These are phyloP conservation scores for Scylla paramamosain DNA, from an alignment of 1,140 invertebrate species.

Conservation along the genomic window DNA sequence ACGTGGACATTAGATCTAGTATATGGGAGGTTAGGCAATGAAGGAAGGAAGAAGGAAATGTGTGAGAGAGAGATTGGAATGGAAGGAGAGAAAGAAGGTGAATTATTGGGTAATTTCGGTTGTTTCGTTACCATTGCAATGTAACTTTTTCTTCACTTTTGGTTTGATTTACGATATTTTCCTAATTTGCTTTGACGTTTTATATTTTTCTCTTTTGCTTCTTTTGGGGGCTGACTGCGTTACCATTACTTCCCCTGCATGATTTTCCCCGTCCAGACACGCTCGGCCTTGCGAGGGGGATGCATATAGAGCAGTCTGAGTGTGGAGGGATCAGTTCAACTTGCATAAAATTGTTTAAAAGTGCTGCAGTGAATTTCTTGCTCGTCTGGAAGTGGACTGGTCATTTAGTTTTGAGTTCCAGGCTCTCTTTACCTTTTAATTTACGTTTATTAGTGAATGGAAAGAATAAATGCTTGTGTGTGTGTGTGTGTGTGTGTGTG, in stretches of 20 bases:
- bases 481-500: constrained; percentile 1
- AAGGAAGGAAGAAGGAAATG: not conserved
- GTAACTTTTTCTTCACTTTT: not conserved
- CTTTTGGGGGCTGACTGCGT: not conserved
- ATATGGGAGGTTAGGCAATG: too few species aligned
- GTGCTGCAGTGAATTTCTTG: not conserved
- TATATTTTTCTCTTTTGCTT: not conserved
- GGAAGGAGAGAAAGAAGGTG: not conserved
- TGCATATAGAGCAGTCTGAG: not conserved
- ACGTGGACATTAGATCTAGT: too few species aligned
- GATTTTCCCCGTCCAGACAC: not conserved
- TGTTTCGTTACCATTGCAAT: not conserved
- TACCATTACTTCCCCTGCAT: not conserved
- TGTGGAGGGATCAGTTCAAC: not conserved
- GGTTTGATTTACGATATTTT: not conserved
- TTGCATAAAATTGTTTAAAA: too few species aligned
- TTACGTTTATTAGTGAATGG: not conserved
- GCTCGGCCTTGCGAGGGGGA: not conserved
- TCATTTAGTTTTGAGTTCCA: not conserved
- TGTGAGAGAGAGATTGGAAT: not conserved
- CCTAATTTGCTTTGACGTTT: not conserved
- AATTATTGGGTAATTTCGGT: too few species aligned
- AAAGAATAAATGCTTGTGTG: not conserved
- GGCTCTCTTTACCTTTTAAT: not conserved
- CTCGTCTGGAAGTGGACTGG: not conserved